A percentile compares a stretch with the other conserved stretches of the same genome.
Conservation (phyloP, 1,140 invertebrate genomes). For the Drosophila quadrilineata region DNA sequence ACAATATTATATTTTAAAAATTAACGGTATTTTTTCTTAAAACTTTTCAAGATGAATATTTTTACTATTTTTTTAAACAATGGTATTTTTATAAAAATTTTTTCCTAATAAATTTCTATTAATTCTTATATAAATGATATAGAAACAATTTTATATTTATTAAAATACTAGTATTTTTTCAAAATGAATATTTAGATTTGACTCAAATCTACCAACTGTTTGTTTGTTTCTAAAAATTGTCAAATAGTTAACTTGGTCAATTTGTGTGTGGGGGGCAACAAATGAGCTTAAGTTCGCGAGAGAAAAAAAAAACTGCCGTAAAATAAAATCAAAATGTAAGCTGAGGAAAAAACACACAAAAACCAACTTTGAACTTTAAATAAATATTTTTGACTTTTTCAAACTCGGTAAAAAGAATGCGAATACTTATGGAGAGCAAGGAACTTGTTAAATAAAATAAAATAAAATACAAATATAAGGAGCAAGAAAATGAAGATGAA, state of each 20-base stretch:
- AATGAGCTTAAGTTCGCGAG: constrained; percentile 9
- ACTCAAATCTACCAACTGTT: no score
- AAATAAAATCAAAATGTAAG: constrained; percentile 43
- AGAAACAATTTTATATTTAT: no score
- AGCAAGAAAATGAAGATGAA: background rate
- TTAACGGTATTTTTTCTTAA: no score
- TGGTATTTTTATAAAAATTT: no score
- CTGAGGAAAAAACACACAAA: constrained; percentile 6
- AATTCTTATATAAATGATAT: no score
- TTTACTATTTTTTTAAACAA: no score
- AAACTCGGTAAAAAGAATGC: constrained; percentile 1
- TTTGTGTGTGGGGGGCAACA: constrained; percentile 11
- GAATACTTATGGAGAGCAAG: constrained; percentile 7
- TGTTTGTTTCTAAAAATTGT: constrained; percentile 10
- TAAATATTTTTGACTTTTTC: constrained; percentile 67
- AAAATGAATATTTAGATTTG: no score
- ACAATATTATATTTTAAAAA: no score
- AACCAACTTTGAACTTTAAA: constrained; percentile 48
- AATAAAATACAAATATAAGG: constrained; percentile 30
- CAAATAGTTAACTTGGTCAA: constrained; percentile 30
- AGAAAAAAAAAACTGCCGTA: constrained; percentile 38
- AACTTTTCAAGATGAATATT: no score
- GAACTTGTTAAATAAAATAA: constrained; percentile 64
- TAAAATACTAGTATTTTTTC: no score
- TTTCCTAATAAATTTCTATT: no score